Evolutionary conservation across 2,888 invertebrate species (phyloP).

Genomic region (Tricholauxania praeusta): DNA sequence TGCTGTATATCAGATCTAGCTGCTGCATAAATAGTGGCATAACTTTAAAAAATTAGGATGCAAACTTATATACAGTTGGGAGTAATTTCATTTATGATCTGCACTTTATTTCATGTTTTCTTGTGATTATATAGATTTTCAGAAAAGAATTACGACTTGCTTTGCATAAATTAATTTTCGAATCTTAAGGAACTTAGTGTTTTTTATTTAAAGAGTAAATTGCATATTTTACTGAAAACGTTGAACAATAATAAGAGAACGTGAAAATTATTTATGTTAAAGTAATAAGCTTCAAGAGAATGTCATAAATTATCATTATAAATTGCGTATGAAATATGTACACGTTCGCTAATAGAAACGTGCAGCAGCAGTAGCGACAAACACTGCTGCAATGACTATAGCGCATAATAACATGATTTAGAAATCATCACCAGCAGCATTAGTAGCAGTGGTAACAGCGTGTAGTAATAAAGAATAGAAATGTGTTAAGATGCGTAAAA

Average conservation of each 20-base stretch:
- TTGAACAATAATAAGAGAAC: slow-evolving; percentile 1
- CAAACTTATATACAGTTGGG: no score
- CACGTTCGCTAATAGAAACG: slow-evolving; percentile 21
- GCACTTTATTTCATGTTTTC: no score
- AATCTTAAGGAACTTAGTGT: no score
- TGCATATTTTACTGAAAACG: no score
- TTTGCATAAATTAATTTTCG: no score
- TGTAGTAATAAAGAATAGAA: neutral
- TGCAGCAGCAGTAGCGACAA: slow-evolving; percentile 16
- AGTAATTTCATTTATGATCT: no score
- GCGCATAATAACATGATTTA: neutral
- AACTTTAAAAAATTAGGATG: no score
- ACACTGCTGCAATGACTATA: neutral
- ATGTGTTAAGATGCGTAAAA: neutral
- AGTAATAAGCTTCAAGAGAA: slow-evolving; percentile 17
- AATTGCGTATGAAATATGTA: slow-evolving; percentile 31
- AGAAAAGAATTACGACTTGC: no score
- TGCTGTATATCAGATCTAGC: no score
- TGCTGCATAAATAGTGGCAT: no score
- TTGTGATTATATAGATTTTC: no score
- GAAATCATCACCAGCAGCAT: slow-evolving; percentile 4
- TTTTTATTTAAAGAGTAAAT: no score
- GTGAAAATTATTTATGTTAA: slow-evolving; percentile 21
- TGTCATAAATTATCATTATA: slow-evolving; percentile 26
- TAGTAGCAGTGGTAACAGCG: neutral